These are phyloP conservation scores for Diaperis boleti DNA, from an alignment of 2,888 invertebrate species.

Conservation along the genomic window DNA sequence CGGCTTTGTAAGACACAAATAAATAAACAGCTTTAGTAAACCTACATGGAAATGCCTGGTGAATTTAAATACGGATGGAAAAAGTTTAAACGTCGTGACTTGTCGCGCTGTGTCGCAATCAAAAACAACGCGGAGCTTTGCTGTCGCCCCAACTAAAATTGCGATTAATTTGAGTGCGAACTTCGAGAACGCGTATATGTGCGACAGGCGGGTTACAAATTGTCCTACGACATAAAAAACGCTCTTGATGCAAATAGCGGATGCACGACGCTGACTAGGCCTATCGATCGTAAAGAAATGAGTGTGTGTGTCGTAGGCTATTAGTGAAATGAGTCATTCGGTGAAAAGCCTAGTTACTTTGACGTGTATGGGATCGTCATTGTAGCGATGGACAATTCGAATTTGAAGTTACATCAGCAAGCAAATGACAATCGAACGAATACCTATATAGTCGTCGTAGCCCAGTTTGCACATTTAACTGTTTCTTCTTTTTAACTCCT, in stretches of 20 bases:
- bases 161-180: constrained; percentile 5
- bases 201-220: not conserved
- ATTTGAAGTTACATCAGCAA: too few relatives aligned
- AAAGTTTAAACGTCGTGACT: constrained; percentile 18
- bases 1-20: constrained; percentile 57
- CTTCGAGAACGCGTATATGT: not conserved
- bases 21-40: constrained; percentile 57
- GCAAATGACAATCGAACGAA: too few relatives aligned
- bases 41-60: constrained; percentile 45
- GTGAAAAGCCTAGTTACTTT: too few relatives aligned
- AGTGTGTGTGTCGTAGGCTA: too few relatives aligned
- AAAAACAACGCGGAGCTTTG: not conserved
- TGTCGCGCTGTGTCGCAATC: constrained; percentile 11
- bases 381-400: too few relatives aligned
- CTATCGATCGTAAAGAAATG: too few relatives aligned
- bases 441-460: too few relatives aligned
- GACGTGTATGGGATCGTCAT: too few relatives aligned
- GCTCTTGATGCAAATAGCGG: not conserved
- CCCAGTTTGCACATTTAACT: too few relatives aligned
- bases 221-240: not conserved
- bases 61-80: constrained; percentile 40
- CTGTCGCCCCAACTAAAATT: constrained; percentile 1
- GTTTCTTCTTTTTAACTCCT: too few relatives aligned
- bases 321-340: too few relatives aligned
- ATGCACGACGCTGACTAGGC: constrained; percentile 4